Evolutionary conservation across 2,113 vertebrate genomes (phyloP).

Genomic region (Ctenomys sociabilis): DNA sequence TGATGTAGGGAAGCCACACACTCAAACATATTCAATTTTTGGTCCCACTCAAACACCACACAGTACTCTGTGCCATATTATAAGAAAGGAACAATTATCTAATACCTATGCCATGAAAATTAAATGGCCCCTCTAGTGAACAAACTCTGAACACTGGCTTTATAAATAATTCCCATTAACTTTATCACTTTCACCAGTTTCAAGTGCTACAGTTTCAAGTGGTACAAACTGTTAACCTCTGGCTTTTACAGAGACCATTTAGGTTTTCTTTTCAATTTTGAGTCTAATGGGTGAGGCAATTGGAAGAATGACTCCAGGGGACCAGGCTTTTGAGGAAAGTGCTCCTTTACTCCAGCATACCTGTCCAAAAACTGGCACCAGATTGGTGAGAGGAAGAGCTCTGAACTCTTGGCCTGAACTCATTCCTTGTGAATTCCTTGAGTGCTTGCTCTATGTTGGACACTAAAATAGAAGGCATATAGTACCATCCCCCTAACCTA

Average conservation of each 20-base stretch:
- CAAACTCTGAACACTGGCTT: neutral
- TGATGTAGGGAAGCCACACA: neutral
- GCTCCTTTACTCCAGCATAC: neutral
- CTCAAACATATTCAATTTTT: neutral
- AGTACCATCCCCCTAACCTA: neutral
- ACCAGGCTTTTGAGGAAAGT: neutral
- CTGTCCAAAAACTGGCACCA: neutral
- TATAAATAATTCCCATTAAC: neutral
- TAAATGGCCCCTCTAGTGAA: neutral
- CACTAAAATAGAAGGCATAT: neutral
- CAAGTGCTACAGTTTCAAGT: neutral
- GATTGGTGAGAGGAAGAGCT: neutral
- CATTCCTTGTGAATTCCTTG: neutral
- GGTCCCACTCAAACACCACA: neutral
- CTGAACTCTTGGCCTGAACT: neutral
- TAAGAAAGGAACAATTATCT: neutral
- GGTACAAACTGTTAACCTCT: neutral
- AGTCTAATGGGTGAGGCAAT: neutral
- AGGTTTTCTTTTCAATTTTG: neutral
- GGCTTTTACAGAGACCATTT: neutral
- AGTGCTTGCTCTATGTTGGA: neutral
- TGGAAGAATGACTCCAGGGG: neutral
- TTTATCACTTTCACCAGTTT: neutral
- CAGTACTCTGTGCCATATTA: neutral
- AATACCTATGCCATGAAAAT: neutral